A percentile compares a stretch with the other conserved stretches of the same genome.
Conservation (phyloP, 2,888 invertebrate genomes). For the Pegoplata infirma region DNA sequence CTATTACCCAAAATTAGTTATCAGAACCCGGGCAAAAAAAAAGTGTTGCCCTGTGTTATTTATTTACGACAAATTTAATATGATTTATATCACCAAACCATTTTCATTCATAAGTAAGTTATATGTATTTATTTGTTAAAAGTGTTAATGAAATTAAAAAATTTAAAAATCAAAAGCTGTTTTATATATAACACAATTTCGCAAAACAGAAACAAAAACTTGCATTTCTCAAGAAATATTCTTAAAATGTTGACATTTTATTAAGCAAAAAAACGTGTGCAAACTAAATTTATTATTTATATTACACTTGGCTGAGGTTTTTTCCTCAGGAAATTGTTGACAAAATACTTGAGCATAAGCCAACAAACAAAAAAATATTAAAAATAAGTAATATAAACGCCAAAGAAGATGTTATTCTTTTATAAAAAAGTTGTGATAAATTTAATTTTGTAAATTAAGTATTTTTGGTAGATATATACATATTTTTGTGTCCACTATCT, state of each 20-base stretch:
- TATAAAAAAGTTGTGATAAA: not conserved
- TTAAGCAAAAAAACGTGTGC: not conserved
- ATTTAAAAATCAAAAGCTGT: not conserved
- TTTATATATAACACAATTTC: slow-evolving; percentile 6
- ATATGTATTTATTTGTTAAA: too few species aligned
- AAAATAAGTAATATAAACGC: not conserved
- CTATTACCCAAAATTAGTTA: too few species aligned
- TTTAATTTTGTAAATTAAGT: too few species aligned
- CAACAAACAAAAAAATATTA: not conserved
- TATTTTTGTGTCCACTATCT: too few species aligned
- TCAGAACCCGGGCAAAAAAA: too few species aligned
- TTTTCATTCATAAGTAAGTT: too few species aligned
- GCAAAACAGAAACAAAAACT: slow-evolving; percentile 32
- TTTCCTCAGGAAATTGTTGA: not conserved
- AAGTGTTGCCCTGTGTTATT: too few species aligned
- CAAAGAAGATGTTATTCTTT: not conserved
- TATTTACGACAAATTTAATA: too few species aligned
- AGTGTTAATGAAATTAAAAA: slow-evolving; percentile 36
- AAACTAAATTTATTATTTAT: slow-evolving; percentile 12
- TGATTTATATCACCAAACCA: too few species aligned
- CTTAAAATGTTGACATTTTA: slow-evolving; percentile 15
- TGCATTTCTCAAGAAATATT: not conserved
- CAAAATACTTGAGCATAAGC: slow-evolving; percentile 5
- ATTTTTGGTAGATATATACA: too few species aligned
- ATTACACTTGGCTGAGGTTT: not conserved